Percentiles rank a stretch among this genome's conserved stretches.
phyloP scores from a whole-genome alignment of 2,113 vertebrate genomes.

The Carollia perspicillata region DNA sequence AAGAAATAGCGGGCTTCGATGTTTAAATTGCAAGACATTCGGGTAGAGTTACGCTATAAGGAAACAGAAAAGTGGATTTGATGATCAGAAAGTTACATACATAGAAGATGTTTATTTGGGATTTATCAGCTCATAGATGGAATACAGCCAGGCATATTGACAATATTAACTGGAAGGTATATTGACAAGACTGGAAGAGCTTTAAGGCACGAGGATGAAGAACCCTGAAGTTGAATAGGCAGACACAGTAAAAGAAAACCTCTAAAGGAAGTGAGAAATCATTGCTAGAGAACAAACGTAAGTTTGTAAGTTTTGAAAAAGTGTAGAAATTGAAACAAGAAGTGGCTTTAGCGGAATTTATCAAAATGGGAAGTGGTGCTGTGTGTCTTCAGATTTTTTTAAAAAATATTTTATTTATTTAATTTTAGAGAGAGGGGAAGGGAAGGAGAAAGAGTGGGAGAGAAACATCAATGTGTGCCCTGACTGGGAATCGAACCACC shows the following conservation, averaged over 20 bases:
- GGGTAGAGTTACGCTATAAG: not conserved
- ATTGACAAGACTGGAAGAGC: not conserved
- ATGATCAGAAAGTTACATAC: not conserved
- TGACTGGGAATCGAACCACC: too few relatives aligned
- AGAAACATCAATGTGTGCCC: too few relatives aligned
- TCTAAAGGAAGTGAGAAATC: not conserved
- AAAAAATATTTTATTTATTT: too few relatives aligned
- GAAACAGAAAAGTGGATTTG: not conserved
- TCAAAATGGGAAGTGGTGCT: not conserved
- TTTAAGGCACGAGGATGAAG: not conserved
- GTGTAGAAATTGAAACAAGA: not conserved
- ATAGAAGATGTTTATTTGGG: not conserved
- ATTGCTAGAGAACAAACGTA: not conserved
- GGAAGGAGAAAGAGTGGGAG: too few relatives aligned
- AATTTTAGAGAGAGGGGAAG: too few relatives aligned
- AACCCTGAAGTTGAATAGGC: not conserved
- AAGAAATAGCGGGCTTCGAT: not conserved
- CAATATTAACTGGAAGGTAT: not conserved
- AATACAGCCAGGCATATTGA: not conserved
- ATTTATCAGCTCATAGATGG: not conserved
- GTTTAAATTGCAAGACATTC: not conserved
- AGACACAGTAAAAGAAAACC: not conserved
- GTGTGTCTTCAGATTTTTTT: not conserved
- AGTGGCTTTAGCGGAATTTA: not conserved
- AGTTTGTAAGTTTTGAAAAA: not conserved